These are phyloP conservation scores for Platorchestia sp. DNA, from an alignment of 1,140 invertebrate species.

Conservation along the genomic window DNA sequence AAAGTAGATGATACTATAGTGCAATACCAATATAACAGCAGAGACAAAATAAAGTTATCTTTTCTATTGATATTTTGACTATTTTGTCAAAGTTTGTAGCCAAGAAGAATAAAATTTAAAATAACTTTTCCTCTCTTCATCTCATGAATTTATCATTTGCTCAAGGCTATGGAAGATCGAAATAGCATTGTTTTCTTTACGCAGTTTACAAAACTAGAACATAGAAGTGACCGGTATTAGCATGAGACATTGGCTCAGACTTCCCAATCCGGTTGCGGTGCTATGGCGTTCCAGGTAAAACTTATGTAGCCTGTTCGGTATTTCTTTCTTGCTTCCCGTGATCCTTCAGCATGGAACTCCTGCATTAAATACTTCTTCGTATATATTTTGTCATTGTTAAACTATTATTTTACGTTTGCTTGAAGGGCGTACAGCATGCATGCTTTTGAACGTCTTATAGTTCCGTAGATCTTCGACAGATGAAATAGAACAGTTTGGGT, in stretches of 20 bases:
- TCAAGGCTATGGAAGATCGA: neutral
- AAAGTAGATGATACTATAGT: neutral
- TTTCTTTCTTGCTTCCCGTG: neutral
- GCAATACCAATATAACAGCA: neutral
- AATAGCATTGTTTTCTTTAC: neutral
- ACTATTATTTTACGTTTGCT: neutral
- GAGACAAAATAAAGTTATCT: neutral
- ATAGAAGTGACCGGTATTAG: neutral
- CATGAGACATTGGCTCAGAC: neutral
- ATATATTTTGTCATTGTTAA: neutral
- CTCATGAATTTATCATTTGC: neutral
- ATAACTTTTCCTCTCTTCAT: neutral
- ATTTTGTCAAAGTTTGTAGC: too few species aligned
- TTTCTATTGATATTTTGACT: neutral
- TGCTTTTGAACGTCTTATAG: neutral
- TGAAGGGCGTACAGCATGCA: neutral
- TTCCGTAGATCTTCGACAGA: neutral
- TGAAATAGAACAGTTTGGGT: neutral
- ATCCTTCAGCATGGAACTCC: neutral
- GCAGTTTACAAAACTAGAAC: neutral
- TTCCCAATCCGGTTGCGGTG: neutral
- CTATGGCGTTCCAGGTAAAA: neutral
- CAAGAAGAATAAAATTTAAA: neutral
- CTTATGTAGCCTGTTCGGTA: neutral
- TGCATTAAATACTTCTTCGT: neutral